phyloP scores from a whole-genome alignment of 2,113 vertebrate genomes.

The Prionailurus bengalensis region DNA sequence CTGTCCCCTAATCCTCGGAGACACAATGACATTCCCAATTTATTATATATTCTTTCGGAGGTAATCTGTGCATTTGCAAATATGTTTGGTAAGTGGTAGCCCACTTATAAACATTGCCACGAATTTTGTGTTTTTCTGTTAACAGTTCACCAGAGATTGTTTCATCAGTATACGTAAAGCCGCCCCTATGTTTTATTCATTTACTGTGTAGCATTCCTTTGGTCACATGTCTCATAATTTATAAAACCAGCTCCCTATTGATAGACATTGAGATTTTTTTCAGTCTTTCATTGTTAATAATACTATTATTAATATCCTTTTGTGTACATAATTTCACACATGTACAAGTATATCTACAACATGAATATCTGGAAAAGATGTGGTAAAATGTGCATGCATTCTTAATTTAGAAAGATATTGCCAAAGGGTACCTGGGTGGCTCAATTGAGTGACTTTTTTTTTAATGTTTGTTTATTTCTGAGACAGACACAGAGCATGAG shows the following conservation, averaged over 20 bases:
- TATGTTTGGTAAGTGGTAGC: neutral
- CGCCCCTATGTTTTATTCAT: neutral
- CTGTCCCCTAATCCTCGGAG: neutral
- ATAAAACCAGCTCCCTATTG: neutral
- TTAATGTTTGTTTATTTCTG: no score
- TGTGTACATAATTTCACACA: neutral
- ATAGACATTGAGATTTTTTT: neutral
- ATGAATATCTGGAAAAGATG: neutral
- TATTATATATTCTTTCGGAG: neutral
- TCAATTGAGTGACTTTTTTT: no score
- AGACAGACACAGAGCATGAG: no score
- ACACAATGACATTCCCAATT: neutral
- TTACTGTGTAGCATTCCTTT: neutral
- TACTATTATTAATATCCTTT: neutral
- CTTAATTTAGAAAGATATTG: constrained; percentile 8
- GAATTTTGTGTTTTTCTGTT: neutral
- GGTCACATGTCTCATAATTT: neutral
- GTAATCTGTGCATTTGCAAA: neutral
- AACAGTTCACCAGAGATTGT: neutral
- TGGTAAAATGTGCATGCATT: neutral
- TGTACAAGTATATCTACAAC: neutral
- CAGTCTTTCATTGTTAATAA: neutral
- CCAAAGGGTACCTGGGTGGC: neutral
- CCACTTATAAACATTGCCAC: neutral
- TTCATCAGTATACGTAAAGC: neutral